Base-by-base conservation (phyloP, 2,797 vertebrate species). In the Oreonectes daqikongensis region DNA sequence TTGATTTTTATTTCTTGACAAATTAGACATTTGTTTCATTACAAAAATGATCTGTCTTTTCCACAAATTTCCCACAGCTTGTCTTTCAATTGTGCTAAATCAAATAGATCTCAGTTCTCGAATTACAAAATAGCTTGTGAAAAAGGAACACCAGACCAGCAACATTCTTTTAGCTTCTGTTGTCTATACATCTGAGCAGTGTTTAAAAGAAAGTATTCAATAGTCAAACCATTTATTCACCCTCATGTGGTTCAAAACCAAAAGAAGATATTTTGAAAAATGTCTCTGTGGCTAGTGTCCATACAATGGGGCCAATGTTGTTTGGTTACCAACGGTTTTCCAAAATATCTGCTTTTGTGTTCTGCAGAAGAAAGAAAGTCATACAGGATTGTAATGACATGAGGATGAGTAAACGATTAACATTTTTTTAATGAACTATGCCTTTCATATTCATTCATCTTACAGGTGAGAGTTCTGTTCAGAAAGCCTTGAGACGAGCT, bases 401-500 rank as follows among this genome's bases (percentile, higher is more conserved):
- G 12, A 42, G 40, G 38, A 9, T 15, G 12, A 35, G 2, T 9
- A 35, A 6, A 35, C 2, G 8, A 35, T 35, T 35, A 7, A 9
- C 35, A 10, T 35, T 35, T 35, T 10, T n/a, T n/a, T n/a, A n/a
- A n/a, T 35, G 35, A 35, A 35, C 35, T 42, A 42, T 42, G 2
- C 40, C 40, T 42, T 14, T 14, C 40, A 48, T 53, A 2, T 66
- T 11, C 40, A 7, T 64, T 12, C 20, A 64, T 68, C 12, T 78
- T 32, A 86, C 87, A 99, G 97, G 94, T 88, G 92, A 91, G 59
- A 92, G 89, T 79, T 92, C 92, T 35, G 89, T 97, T 75, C 93
- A 93, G 91, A 94, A 91, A 88, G 94, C 95, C 48, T 81, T 98
- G 90, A 91, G 88, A 90, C 92, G 95, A 87, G 95, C 91, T 69